Evolutionary conservation across 2,113 vertebrate species (phyloP), one percentile per base, ranked within the genome.

Genomic region (Paraplagusia blochii): DNA sequence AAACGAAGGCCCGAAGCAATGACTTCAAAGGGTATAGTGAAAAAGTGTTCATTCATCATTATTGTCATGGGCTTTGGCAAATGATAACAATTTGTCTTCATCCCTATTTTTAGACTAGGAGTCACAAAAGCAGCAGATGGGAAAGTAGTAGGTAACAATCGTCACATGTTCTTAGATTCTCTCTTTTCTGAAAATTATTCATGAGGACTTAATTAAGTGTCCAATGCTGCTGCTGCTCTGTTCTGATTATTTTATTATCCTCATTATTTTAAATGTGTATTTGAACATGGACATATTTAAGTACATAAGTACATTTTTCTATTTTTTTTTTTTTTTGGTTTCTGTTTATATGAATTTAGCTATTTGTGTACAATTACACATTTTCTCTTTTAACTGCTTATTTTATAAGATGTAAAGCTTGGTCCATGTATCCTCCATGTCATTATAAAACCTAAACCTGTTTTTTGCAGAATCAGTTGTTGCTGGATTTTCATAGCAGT

Each of bases 51-150:
- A 98, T 99, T 98, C 94, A 98, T 99, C 96, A 98, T 99, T 96
- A 98, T 99, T 96, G 96, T 97, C 97, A 95, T 94, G 95, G 95
- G 96, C 95, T 97, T 98, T 97, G 92, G 94, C 94, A 98, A 99
- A 99, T 98, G 96, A 99, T 98, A 97, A 99, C 96, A 95, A 98
- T 99, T 98, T 98, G 94, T 99, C 96, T 98, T 97, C 95, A 97
- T 98, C 92, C 69, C 95, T 99, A 98, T 99, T 97, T 98, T 99
- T 99, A 98, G 95, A 98, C 95, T 96, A 99, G 95, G 93, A 98
- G 94, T 89, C 93, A 95, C 95, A 94, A 93, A 92, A 93, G 92
- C 93, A 94, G 94, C 95, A 97, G 94, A 98, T 97, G 94, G 95
- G 92, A 91, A 90, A 92, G 91, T 90, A 90, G 90, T 90, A 40